phyloP scores from a whole-genome alignment of 2,113 vertebrate species.

The Indri indri region DNA sequence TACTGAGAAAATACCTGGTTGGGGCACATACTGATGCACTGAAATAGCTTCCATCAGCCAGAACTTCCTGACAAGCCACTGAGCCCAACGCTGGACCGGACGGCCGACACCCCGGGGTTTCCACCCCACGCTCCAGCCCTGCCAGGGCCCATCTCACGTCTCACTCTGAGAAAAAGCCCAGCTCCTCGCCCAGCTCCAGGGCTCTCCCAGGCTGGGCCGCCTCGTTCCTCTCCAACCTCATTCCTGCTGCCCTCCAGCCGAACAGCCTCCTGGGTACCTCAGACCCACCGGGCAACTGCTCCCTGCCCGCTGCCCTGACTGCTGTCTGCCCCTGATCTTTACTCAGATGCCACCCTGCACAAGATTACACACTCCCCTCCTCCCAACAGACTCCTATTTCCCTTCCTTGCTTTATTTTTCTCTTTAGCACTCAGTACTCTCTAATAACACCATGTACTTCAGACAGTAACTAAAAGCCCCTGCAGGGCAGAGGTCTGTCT shows the following conservation, averaged over 20 bases:
- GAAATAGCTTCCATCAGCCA: not conserved
- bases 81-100: not conserved
- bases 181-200: not conserved
- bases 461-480: not conserved
- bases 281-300: not conserved
- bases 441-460: not conserved
- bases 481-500: not conserved
- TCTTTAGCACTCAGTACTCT: not conserved
- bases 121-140: not conserved
- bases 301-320: not conserved
- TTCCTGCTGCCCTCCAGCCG: not conserved
- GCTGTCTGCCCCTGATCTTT: not conserved
- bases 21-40: not conserved
- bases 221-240: not conserved
- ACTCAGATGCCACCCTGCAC: not conserved
- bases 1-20: not conserved
- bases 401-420: too few relatives aligned
- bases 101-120: not conserved
- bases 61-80: not conserved
- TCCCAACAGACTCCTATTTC: not conserved
- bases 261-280: not conserved
- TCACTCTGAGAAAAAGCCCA: not conserved
- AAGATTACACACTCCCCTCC: not conserved
- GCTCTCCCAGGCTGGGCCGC: not conserved
- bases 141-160: not conserved